Conservation (phyloP, 37 sponge, comb jelly and placozoan genomes). For the Corticium candelabrum region DNA sequence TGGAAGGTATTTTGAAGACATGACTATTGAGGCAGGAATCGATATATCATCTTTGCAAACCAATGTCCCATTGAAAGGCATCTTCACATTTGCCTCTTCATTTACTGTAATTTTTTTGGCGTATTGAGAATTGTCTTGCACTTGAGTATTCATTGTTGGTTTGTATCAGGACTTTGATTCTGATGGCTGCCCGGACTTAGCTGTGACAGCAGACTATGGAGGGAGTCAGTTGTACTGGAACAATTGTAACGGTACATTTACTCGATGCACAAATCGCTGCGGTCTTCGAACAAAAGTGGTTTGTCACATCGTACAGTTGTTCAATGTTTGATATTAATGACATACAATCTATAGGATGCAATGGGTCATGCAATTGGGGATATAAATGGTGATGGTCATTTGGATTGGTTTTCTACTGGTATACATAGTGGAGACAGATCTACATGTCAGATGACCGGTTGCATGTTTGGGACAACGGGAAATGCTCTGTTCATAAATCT, state of each 20-base stretch:
- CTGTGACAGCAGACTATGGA: conserved; percentile 6
- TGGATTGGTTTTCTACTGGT: conserved; percentile 5
- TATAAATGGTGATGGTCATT: neutral
- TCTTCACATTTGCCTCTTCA: neutral
- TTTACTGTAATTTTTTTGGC: neutral
- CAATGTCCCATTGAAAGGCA: neutral
- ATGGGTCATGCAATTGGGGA: conserved; percentile 18
- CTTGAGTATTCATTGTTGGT: neutral
- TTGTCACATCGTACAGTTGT: neutral
- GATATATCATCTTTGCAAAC: neutral
- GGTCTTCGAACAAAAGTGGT: neutral
- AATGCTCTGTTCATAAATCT: neutral
- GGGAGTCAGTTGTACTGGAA: conserved; percentile 10
- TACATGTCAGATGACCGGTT: neutral
- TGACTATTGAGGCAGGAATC: neutral
- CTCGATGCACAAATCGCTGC: neutral
- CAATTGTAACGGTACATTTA: neutral
- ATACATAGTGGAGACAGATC: neutral
- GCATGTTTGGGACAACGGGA: neutral
- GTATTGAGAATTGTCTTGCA: too few species aligned
- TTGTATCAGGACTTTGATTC: neutral
- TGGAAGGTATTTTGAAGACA: neutral
- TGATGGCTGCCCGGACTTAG: conserved; percentile 2
- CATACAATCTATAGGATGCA: neutral
- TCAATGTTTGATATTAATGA: too few species aligned